phyloP scores from a whole-genome alignment of 2,888 invertebrate species.

The Eretmocerus hayati region DNA sequence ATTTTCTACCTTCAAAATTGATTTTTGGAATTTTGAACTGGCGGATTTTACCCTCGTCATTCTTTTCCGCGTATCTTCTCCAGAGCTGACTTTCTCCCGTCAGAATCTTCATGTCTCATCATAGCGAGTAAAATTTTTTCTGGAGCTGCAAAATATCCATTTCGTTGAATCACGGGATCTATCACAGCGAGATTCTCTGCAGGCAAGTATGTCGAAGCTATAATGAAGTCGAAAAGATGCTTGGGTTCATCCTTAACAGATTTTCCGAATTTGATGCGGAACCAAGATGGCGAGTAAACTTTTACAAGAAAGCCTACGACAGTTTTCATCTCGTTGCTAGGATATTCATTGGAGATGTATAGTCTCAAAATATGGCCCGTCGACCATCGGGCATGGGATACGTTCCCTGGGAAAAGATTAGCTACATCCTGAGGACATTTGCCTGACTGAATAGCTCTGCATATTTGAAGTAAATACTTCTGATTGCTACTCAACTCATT shows the following conservation, averaged over 20 bases:
- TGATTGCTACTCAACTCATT: conserved; percentile 12
- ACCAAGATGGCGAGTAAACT: conserved; percentile 24
- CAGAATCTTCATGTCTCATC: background rate
- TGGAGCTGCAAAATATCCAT: too few relatives aligned
- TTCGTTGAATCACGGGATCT: background rate
- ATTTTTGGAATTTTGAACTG: background rate
- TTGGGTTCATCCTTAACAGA: conserved; percentile 16
- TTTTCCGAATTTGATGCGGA: conserved; percentile 19
- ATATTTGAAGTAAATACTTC: conserved; percentile 13
- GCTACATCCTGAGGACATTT: conserved; percentile 11
- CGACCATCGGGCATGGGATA: too few relatives aligned
- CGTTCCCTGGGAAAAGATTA: conserved; percentile 7
- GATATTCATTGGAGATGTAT: conserved; percentile 5
- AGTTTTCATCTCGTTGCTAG: background rate
- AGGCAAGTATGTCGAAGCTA: conserved; percentile 14
- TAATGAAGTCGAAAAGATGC: conserved; percentile 12
- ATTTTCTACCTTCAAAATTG: background rate
- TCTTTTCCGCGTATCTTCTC: background rate
- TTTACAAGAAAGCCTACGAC: conserved; percentile 13
- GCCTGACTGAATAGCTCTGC: conserved; percentile 10
- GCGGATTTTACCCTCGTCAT: background rate
- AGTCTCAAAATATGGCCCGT: conserved; percentile 5
- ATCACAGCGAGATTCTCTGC: background rate
- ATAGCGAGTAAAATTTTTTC: conserved; percentile 2
- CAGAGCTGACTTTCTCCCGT: conserved; percentile 5